Conservation (phyloP, 2,797 vertebrate genomes). For the Echiichthys vipera region DNA sequence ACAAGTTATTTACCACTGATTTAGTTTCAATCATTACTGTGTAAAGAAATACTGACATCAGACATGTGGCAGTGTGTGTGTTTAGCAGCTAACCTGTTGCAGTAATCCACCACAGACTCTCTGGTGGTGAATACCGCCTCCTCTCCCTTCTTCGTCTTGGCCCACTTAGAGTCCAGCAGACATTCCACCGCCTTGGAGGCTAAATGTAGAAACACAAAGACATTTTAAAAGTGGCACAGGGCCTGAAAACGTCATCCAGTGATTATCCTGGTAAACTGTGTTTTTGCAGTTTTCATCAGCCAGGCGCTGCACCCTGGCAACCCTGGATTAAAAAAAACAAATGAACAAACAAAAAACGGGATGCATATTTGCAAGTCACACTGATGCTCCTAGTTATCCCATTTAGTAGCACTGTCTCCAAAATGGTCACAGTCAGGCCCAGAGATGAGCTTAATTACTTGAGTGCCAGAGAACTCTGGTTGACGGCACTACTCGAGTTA, state of each 20-base stretch:
- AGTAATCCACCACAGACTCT: conserved; percentile 96
- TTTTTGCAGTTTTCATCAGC: background rate
- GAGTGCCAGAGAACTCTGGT: too few relatives aligned
- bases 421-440: too few relatives aligned
- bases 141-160: conserved; percentile 96
- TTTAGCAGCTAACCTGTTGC: conserved; percentile 89
- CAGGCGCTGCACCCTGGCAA: too few relatives aligned
- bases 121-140: conserved; percentile 96
- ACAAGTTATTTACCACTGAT: background rate
- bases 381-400: too few relatives aligned
- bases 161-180: conserved; percentile 98
- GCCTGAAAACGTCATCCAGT: background rate
- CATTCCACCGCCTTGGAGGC: conserved; percentile 98
- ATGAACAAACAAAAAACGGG: too few relatives aligned
- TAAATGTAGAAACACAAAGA: conserved; percentile 65
- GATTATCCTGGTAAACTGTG: background rate
- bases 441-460: too few relatives aligned
- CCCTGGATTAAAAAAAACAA: too few relatives aligned
- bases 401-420: too few relatives aligned
- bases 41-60: too few relatives aligned
- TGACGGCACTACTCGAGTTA: too few relatives aligned
- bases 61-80: background rate
- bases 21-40: too few relatives aligned
- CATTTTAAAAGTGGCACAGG: background rate
- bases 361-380: too few relatives aligned